Evolutionary conservation across 2,113 vertebrate genomes (phyloP).

Genomic region (Mirounga angustirostris): DNA sequence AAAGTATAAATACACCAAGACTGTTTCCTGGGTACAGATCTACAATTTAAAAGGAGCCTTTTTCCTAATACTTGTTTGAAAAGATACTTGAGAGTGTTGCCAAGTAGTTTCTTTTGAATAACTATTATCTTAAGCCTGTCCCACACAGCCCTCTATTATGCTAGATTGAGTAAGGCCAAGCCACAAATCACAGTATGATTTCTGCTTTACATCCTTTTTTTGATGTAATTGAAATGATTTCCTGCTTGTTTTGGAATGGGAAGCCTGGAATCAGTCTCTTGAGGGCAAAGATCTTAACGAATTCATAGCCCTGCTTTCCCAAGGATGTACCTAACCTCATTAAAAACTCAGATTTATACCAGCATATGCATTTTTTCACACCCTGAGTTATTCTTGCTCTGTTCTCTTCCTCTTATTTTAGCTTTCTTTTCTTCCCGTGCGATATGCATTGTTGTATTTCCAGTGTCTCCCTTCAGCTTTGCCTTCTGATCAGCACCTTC

Average conservation of each 20-base stretch:
- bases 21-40: neutral
- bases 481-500: neutral
- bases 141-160: slow-evolving; percentile 20
- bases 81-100: slow-evolving; percentile 28
- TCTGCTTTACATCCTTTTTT: slow-evolving; percentile 46
- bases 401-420: neutral
- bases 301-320: slow-evolving; percentile 7
- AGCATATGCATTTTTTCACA: neutral
- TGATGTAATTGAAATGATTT: slow-evolving; percentile 60
- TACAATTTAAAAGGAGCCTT: neutral
- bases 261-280: neutral
- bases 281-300: neutral
- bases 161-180: slow-evolving; percentile 26
- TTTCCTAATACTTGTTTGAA: slow-evolving; percentile 29
- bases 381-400: neutral
- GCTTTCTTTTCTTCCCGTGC: neutral
- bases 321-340: neutral
- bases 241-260: slow-evolving; percentile 28
- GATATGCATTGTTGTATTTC: neutral
- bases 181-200: slow-evolving; percentile 3
- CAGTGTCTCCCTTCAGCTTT: neutral
- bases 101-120: slow-evolving; percentile 30
- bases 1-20: slow-evolving; percentile 42
- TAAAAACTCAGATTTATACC: slow-evolving; percentile 20
- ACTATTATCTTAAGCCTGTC: slow-evolving; percentile 51